Evolutionary conservation across 2,113 vertebrate genomes (phyloP).

Genomic region (Nycticryphes semicollaris): DNA sequence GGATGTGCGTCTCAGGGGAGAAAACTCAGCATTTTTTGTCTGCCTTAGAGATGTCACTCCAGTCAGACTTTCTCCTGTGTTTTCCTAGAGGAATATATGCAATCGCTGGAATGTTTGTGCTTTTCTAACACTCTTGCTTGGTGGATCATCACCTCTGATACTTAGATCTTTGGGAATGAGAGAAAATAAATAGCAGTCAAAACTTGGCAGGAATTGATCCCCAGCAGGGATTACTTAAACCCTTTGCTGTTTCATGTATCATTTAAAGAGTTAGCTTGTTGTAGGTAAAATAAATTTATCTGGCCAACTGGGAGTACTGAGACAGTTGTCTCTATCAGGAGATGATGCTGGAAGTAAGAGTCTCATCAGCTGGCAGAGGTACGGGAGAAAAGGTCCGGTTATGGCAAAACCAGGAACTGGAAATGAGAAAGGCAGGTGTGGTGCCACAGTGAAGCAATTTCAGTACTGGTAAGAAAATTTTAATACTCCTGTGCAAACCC

Average conservation of each 20-base stretch:
- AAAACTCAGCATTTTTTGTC: neutral
- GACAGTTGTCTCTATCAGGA: neutral
- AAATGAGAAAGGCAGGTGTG: neutral
- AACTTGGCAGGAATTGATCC: neutral
- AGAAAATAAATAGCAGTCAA: slow-evolving; percentile 11
- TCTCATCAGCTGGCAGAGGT: neutral
- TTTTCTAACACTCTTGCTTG: slow-evolving; percentile 2
- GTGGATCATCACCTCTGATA: neutral
- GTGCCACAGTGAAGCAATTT: neutral
- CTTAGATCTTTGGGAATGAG: neutral
- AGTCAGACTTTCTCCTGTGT: neutral
- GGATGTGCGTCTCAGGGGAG: neutral
- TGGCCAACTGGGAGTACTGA: neutral
- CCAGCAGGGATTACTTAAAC: neutral
- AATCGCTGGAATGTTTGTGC: neutral
- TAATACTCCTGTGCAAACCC: neutral
- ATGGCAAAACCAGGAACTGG: neutral
- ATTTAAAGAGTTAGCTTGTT: neutral
- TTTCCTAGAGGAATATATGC: neutral
- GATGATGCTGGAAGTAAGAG: neutral
- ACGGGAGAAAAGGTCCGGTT: neutral
- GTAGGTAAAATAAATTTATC: neutral
- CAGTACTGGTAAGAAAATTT: neutral
- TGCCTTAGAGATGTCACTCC: neutral
- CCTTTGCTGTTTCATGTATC: neutral